Conservation (phyloP, 2,888 invertebrate species). For the Chydorus sphaericus region DNA sequence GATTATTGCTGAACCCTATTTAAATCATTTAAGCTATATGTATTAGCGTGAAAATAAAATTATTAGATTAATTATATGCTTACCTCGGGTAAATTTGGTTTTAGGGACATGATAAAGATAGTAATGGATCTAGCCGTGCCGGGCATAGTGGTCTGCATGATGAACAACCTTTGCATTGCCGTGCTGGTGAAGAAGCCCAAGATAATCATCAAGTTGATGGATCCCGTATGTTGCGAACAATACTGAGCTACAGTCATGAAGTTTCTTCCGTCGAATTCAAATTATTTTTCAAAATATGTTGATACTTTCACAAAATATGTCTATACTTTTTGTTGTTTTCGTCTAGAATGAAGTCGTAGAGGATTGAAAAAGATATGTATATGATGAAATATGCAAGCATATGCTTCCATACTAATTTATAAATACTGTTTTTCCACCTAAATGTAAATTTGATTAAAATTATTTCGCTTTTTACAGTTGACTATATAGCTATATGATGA, state of each 20-base stretch:
- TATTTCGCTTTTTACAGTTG: no score
- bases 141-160: neutral
- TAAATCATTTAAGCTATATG: neutral
- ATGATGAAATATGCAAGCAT: neutral
- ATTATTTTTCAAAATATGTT: neutral
- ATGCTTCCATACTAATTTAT: neutral
- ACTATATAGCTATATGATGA: no score
- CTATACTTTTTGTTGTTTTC: neutral
- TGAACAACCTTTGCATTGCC: neutral
- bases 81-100: neutral
- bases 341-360: neutral
- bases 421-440: neutral
- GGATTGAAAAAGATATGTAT: neutral
- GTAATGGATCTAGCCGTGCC: neutral
- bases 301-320: neutral
- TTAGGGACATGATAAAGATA: neutral
- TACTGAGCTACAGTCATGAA: neutral
- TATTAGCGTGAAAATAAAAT: neutral
- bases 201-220: neutral
- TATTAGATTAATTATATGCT: no score
- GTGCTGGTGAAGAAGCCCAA: neutral
- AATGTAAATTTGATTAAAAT: no score
- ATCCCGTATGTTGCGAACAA: neutral
- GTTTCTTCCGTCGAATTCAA: neutral
- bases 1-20: neutral